Evolutionary conservation across 2,888 invertebrate species (phyloP).

Genomic region (Lasioglossum villosulum): DNA sequence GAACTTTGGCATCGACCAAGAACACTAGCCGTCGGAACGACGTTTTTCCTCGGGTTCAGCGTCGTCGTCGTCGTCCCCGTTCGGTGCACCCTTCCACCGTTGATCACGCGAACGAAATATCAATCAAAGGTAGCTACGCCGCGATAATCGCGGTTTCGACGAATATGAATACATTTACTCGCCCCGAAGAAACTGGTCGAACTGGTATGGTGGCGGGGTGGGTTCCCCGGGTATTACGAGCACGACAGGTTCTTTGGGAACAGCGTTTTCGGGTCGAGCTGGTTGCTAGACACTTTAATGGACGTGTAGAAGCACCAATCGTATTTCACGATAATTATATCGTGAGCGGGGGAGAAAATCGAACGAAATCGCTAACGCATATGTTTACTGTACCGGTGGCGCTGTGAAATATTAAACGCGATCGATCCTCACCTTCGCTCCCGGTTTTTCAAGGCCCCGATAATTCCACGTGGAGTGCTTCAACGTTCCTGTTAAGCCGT

Average conservation of each 20-base stretch:
- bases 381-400: neutral
- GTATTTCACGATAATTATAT: neutral
- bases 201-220: neutral
- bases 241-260: neutral
- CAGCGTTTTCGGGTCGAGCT: neutral
- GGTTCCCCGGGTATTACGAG: neutral
- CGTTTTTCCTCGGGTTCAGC: conserved; percentile 28
- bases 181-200: conserved; percentile 10
- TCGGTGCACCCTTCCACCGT: conserved; percentile 65
- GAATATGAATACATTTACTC: conserved; percentile 69
- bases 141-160: conserved; percentile 68
- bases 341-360: neutral
- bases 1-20: neutral
- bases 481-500: neutral
- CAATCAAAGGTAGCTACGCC: conserved; percentile 75
- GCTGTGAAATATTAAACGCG: neutral
- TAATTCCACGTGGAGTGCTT: neutral
- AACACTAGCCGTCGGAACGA: neutral
- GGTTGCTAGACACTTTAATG: neutral
- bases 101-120: conserved; percentile 80
- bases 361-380: neutral
- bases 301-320: neutral
- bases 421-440: neutral
- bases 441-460: conserved; percentile 2
- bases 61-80: conserved; percentile 42